These are phyloP conservation scores for Paramormyrops kingsleyae DNA, from an alignment of 2,113 vertebrate genomes.

Conservation along the genomic window DNA sequence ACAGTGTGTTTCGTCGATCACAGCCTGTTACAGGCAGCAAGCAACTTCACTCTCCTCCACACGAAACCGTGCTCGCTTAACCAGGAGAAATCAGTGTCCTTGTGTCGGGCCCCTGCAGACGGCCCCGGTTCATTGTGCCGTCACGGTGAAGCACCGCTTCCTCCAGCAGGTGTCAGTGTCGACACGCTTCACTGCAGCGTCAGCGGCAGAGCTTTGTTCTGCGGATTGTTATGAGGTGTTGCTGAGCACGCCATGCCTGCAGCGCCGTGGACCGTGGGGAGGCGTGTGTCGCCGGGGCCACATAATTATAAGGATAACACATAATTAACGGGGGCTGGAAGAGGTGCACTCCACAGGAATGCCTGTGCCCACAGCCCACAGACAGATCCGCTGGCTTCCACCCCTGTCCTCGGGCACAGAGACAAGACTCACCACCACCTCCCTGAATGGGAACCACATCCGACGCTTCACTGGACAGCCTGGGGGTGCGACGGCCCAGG, in stretches of 20 bases:
- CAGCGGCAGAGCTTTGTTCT: constrained; percentile 12
- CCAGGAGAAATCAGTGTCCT: not conserved
- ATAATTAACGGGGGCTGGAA: constrained; percentile 11
- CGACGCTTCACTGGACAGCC: not conserved
- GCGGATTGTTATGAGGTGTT: not conserved
- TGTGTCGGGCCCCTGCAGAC: not conserved
- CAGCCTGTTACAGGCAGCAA: not conserved
- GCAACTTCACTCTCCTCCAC: not conserved
- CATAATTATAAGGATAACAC: not conserved
- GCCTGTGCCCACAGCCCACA: not conserved
- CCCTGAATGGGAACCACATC: not conserved
- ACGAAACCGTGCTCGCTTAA: not conserved
- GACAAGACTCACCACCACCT: not conserved
- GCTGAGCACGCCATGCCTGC: not conserved
- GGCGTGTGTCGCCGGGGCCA: not conserved
- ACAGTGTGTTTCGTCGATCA: not conserved
- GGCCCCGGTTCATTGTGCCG: not conserved
- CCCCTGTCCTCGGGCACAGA: not conserved
- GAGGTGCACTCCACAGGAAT: not conserved
- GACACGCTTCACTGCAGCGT: not conserved
- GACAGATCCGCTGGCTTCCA: not conserved
- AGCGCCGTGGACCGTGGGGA: not conserved
- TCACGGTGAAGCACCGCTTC: not conserved
- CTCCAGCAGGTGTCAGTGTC: constrained; percentile 35
- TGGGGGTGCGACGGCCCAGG: not conserved